phyloP scores from a whole-genome alignment of 2,797 vertebrate genomes.

The Argyrosomus regius region DNA sequence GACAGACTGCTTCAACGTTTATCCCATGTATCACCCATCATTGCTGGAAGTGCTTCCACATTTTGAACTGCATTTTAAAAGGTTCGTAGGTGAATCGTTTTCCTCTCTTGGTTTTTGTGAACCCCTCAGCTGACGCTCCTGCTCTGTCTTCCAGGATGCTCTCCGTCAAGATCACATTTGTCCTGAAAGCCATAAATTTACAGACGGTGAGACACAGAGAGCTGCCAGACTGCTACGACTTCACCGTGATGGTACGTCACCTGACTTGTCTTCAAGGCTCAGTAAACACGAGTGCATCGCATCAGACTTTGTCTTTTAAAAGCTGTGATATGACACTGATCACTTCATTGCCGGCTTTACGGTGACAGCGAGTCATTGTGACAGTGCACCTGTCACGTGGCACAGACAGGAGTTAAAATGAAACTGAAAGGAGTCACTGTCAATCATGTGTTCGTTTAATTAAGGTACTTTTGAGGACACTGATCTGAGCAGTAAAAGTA shows the following conservation, averaged over 20 bases:
- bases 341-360: background rate
- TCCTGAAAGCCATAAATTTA: slow-evolving; percentile 94
- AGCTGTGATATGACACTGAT: slow-evolving; percentile 23
- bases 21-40: slow-evolving; percentile 74
- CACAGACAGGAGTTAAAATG: background rate
- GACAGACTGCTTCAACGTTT: slow-evolving; percentile 90
- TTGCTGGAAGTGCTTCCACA: slow-evolving; percentile 68
- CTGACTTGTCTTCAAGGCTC: background rate
- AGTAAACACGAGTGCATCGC: slow-evolving; percentile 17
- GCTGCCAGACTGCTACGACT: slow-evolving; percentile 95
- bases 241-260: slow-evolving; percentile 88
- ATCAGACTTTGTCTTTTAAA: slow-evolving; percentile 8
- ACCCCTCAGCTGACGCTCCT: background rate
- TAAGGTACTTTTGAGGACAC: background rate
- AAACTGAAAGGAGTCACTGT: background rate
- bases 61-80: slow-evolving; percentile 93
- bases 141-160: slow-evolving; percentile 86
- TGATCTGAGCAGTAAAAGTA: background rate
- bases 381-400: background rate
- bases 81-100: slow-evolving; percentile 80
- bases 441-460: background rate
- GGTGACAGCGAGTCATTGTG: background rate
- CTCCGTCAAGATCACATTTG: slow-evolving; percentile 87
- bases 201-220: slow-evolving; percentile 93
- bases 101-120: background rate